Percentiles rank a stretch among this genome's conserved stretches.
phyloP scores from a whole-genome alignment of 2,113 vertebrate genomes.

The Lipophrys pholis region DNA sequence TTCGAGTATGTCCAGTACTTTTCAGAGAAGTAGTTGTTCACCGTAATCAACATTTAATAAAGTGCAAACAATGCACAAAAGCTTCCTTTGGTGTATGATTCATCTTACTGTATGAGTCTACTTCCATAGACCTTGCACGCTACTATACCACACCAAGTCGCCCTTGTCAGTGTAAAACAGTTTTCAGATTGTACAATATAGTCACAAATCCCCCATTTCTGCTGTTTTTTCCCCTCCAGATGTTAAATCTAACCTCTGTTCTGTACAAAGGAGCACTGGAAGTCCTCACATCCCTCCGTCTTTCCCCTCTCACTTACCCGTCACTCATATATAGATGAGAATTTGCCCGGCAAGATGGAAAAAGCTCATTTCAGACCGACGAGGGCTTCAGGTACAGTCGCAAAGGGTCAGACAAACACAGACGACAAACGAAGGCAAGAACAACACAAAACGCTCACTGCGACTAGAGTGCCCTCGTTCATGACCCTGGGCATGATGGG shows the following conservation, averaged over 20 bases:
- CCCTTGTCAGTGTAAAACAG: too few relatives aligned
- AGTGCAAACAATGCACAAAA: neutral
- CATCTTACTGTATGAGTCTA: neutral
- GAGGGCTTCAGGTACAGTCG: neutral
- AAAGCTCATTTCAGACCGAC: constrained; percentile 8
- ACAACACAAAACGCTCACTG: neutral
- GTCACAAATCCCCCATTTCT: too few relatives aligned
- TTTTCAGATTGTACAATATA: too few relatives aligned
- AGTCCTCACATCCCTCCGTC: constrained; percentile 20
- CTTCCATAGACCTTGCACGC: neutral
- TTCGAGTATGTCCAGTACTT: too few relatives aligned
- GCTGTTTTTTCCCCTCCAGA: too few relatives aligned
- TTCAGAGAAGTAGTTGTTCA: too few relatives aligned
- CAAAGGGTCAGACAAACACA: neutral
- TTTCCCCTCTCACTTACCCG: neutral
- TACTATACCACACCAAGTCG: neutral
- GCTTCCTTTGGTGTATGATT: constrained; percentile 4
- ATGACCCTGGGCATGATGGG: neutral
- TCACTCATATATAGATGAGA: constrained; percentile 17
- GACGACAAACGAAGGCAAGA: neutral
- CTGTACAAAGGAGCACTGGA: neutral
- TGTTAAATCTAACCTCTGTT: too few relatives aligned
- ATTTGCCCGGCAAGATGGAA: neutral
- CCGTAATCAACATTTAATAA: too few relatives aligned
- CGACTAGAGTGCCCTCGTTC: neutral